phyloP scores from a whole-genome alignment of 2,888 invertebrate genomes.

The Ochropleura plecta region DNA sequence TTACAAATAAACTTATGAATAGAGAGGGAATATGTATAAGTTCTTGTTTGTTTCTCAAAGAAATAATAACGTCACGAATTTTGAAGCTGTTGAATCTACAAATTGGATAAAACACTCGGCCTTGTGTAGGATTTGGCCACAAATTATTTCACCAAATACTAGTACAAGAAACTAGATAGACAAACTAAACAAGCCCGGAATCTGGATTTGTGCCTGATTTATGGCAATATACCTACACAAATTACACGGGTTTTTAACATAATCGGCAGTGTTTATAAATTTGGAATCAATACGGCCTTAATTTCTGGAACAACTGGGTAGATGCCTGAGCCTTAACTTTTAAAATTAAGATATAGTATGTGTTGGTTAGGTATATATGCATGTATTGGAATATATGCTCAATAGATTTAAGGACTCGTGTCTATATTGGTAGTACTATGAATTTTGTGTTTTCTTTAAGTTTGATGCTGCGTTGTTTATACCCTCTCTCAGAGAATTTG shows the following conservation, averaged over 20 bases:
- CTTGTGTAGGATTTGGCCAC: not conserved
- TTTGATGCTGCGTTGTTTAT: no score
- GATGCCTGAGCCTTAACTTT: no score
- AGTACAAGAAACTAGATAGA: not conserved
- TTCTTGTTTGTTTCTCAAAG: conserved; percentile 7
- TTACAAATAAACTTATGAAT: conserved; percentile 20
- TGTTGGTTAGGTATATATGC: no score
- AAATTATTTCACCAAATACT: not conserved
- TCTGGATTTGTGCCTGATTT: not conserved
- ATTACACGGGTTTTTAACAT: not conserved
- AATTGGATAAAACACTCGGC: not conserved
- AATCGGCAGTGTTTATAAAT: not conserved
- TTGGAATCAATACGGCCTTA: not conserved
- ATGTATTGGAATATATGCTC: no score
- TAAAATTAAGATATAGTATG: no score
- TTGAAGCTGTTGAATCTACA: not conserved
- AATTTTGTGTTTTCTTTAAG: no score
- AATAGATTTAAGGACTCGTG: no score
- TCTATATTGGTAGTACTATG: no score
- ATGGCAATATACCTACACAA: no score
- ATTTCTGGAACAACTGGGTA: not conserved
- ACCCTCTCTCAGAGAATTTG: no score
- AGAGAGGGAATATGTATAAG: not conserved
- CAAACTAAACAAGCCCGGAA: not conserved
- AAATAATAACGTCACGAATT: no score